phyloP scores from a whole-genome alignment of 2,113 vertebrate species.

The Acinonyx jubatus region DNA sequence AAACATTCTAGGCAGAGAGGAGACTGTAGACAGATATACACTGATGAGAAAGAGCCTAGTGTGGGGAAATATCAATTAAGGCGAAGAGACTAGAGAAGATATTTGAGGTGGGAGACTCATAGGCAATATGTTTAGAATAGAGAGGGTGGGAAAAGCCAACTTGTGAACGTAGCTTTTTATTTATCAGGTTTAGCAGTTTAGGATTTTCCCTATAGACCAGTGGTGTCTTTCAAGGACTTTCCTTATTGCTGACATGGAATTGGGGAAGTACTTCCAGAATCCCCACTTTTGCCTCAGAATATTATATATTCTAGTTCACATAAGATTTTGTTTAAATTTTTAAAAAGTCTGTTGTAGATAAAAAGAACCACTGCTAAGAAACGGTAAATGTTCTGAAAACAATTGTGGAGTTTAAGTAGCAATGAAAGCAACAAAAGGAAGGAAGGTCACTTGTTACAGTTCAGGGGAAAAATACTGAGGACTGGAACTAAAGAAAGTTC shows the following conservation, averaged over 20 bases:
- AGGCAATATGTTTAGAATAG: neutral
- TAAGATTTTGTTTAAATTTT: neutral
- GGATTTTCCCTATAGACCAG: neutral
- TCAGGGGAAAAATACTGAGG: neutral
- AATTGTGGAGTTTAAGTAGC: neutral
- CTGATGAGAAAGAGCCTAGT: neutral
- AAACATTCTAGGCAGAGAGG: neutral
- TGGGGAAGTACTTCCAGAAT: neutral
- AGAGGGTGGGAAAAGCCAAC: neutral
- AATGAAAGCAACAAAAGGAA: neutral
- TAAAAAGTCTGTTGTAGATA: neutral
- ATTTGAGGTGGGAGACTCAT: neutral
- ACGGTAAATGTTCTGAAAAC: neutral
- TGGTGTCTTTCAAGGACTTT: neutral
- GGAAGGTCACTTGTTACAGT: neutral
- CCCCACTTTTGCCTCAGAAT: neutral
- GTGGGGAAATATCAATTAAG: neutral
- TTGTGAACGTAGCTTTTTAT: neutral
- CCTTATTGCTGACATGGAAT: neutral
- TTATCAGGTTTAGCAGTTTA: neutral
- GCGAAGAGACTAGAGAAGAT: neutral
- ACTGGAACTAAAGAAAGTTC: neutral
- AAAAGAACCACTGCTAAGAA: neutral
- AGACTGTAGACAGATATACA: neutral
- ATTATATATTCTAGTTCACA: neutral